These are phyloP conservation scores for Zaprionus camerounensis DNA, from an alignment of 1,140 invertebrate species.

Conservation along the genomic window DNA sequence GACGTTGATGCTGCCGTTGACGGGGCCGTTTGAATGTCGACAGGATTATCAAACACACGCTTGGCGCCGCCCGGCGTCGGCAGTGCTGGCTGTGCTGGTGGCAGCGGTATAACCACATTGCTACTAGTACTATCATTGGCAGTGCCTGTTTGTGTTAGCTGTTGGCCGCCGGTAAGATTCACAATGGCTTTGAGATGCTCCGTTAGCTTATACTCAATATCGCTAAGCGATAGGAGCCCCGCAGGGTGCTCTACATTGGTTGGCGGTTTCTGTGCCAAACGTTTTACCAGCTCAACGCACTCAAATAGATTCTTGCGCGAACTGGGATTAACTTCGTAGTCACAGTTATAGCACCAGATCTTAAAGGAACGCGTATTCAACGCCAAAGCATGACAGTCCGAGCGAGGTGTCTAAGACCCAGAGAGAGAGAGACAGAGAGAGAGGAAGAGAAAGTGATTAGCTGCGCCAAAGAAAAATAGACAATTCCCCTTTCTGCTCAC, in stretches of 20 bases:
- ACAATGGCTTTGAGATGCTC: slow-evolving; percentile 61
- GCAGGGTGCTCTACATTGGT: neutral
- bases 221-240: slow-evolving; percentile 46
- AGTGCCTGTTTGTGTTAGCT: slow-evolving; percentile 9
- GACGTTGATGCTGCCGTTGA: neutral
- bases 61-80: slow-evolving; percentile 72
- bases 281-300: slow-evolving; percentile 87
- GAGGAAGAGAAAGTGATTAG: neutral
- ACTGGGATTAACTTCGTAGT: slow-evolving; percentile 86
- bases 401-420: slow-evolving; percentile 87
- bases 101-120: slow-evolving; percentile 50
- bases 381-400: slow-evolving; percentile 90
- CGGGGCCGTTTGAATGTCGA: neutral
- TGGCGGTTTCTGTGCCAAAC: slow-evolving; percentile 83
- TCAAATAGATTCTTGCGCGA: slow-evolving; percentile 88
- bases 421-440: neutral
- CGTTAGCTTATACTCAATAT: slow-evolving; percentile 68
- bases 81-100: slow-evolving; percentile 49
- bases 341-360: slow-evolving; percentile 91
- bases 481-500: slow-evolving; percentile 37
- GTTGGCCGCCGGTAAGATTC: slow-evolving; percentile 41
- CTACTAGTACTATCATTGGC: slow-evolving; percentile 19
- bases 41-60: slow-evolving; percentile 39
- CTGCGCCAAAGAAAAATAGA: neutral
- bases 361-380: slow-evolving; percentile 90